A percentile compares a stretch with the other conserved stretches of the same genome.
Evolutionary conservation across 2,888 invertebrate species (phyloP).

Genomic region (Biston stratarius): DNA sequence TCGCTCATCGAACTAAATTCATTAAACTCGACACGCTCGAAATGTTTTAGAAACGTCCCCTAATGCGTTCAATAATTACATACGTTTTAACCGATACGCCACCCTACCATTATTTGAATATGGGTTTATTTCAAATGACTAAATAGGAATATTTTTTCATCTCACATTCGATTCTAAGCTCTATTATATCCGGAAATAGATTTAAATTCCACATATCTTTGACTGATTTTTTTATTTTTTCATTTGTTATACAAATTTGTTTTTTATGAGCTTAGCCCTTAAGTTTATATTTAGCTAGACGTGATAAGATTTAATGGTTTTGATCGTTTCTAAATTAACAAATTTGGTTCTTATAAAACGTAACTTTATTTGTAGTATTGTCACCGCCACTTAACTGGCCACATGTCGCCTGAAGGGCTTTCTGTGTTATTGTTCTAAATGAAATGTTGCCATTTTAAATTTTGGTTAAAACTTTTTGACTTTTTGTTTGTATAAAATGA

Average conservation of each 20-base stretch:
- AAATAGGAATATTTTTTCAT: conserved; percentile 52
- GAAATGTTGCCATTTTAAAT: conserved; percentile 59
- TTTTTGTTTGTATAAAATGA: conserved; percentile 19
- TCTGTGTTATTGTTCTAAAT: conserved; percentile 71
- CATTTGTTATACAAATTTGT: conserved; percentile 35
- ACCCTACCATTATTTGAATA: conserved; percentile 81
- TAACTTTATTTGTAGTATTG: conserved; percentile 84
- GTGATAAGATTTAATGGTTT: conserved; percentile 50
- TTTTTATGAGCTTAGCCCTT: conserved; percentile 15
- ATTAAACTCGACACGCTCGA: conserved; percentile 79
- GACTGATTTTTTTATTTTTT: conserved; percentile 3
- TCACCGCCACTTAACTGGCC: conserved; percentile 84
- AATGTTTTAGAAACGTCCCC: conserved; percentile 68
- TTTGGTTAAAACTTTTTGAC: conserved; percentile 50
- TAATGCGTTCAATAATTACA: conserved; percentile 78
- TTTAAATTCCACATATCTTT: conserved; percentile 1
- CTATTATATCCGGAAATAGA: conserved; percentile 12
- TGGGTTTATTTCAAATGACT: conserved; percentile 80
- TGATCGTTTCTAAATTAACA: conserved; percentile 65
- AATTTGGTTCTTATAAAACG: conserved; percentile 76
- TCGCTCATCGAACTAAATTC: conserved; percentile 73
- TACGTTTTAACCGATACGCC: conserved; percentile 81
- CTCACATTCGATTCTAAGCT: conserved; percentile 20
- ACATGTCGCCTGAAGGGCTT: conserved; percentile 83
- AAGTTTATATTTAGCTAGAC: conserved; percentile 33